Base-by-base conservation (phyloP, 1,140 invertebrate genomes). In the Andricus grossulariae region DNA sequence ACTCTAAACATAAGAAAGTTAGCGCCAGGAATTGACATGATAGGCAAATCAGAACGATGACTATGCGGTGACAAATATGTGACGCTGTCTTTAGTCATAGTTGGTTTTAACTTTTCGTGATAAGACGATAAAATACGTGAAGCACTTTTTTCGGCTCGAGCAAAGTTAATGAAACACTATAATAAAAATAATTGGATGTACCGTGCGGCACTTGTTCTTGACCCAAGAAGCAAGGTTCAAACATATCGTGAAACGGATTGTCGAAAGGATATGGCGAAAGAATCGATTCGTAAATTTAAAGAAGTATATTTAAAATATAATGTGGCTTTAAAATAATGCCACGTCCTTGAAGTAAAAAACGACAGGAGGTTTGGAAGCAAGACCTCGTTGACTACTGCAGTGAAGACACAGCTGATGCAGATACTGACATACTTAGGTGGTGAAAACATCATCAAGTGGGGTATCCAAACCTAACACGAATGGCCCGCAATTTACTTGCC, bases 401-500 rank as follows among this genome's bases (percentile, higher is more conserved):
- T 3, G 45, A 32, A 8, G 8, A 18, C 11, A 50, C 74, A 66
- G 74, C 60, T 70, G 49, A 77, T 54, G 52, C 8, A n/a, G 49
- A 57, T 71, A 73, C 72, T n/a, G 74, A 79, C 13, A 75, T 75
- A n/a, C 70, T 73, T 39, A 72, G 75, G n/a, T 75, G 72, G 76
- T 76, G 71, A 70, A 54, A 70, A 73, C 39, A 72, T 25, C 60
- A 78, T 12, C 16, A 76, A 75, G 50, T 4, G 13, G 70, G 13
- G 10, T 75, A 55, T 70, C 73, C 73, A 19, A 49, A 12, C 2
- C 51, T 74, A 60, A 2, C 77, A 25, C 50, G 73, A 80, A 50
- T n/a, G 74, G 18, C 8, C 50, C 74, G 0, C 74, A 57, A 39
- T n/a, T n/a, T n/a, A n/a, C n/a, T n/a, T n/a, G n/a, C n/a, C n/a